These are phyloP conservation scores for Thunnus thynnus DNA, from an alignment of 2,113 vertebrate genomes.

Conservation along the genomic window DNA sequence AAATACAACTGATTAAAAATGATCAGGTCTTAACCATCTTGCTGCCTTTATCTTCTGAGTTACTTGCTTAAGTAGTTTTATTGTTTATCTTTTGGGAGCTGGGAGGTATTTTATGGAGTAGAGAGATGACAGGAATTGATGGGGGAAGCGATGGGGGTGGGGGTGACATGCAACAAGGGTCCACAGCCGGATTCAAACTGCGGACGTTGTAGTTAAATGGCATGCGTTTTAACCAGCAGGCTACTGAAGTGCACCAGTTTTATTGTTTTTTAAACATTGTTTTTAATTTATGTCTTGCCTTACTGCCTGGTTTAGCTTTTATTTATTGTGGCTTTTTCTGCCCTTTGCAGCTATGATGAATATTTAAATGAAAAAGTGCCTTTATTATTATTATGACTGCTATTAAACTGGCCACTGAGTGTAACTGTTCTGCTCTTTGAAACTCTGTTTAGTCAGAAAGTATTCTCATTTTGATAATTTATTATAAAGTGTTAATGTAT, in stretches of 20 bases:
- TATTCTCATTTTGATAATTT: slow-evolving; percentile 46
- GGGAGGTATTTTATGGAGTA: too few species aligned
- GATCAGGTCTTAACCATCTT: not conserved
- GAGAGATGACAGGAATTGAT: too few species aligned
- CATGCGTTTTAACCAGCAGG: too few species aligned
- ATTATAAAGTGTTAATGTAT: slow-evolving; percentile 35
- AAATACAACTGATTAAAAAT: not conserved
- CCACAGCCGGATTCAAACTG: too few species aligned
- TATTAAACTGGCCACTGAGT: slow-evolving; percentile 21
- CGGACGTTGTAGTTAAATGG: too few species aligned
- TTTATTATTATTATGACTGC: not conserved
- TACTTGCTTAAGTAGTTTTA: not conserved
- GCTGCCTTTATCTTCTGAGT: not conserved
- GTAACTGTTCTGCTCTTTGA: not conserved
- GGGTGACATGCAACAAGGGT: too few species aligned
- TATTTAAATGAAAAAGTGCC: not conserved
- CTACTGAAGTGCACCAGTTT: not conserved
- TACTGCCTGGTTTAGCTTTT: slow-evolving; percentile 12
- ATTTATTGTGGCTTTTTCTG: slow-evolving; percentile 41
- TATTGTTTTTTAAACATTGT: slow-evolving; percentile 1
- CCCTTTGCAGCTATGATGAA: not conserved
- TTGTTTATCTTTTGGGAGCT: too few species aligned
- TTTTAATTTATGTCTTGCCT: not conserved
- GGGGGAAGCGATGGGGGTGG: too few species aligned
- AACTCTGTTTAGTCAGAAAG: not conserved